These are phyloP conservation scores for Antitype chi DNA, from an alignment of 2,888 invertebrate species.

Conservation along the genomic window DNA sequence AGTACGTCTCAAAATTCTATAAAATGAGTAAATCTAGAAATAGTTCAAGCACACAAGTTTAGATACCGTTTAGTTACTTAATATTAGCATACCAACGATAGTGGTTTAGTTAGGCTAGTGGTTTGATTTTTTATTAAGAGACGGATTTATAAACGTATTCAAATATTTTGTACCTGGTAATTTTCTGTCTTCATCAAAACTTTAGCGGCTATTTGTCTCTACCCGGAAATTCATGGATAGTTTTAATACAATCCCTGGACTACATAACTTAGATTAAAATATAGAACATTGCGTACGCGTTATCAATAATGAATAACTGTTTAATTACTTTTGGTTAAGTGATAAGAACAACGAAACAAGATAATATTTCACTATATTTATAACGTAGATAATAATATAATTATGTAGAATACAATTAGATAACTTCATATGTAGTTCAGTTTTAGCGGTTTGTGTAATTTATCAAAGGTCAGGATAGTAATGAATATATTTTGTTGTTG, in stretches of 20 bases:
- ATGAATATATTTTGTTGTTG: conserved; percentile 63
- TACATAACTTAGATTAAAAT: neutral
- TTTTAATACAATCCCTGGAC: neutral
- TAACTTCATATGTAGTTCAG: conserved; percentile 31
- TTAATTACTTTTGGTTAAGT: neutral
- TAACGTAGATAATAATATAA: conserved; percentile 11
- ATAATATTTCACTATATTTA: conserved; percentile 1
- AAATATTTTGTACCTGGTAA: conserved; percentile 9
- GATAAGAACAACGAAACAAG: neutral
- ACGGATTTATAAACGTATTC: neutral
- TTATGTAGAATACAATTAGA: conserved; percentile 27
- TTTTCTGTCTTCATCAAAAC: conserved; percentile 17
- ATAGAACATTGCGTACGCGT: neutral
- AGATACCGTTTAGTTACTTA: neutral
- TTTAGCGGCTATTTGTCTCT: neutral
- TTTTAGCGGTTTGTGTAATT: conserved; percentile 48
- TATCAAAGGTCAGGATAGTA: conserved; percentile 67
- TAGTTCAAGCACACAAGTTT: neutral
- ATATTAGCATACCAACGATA: neutral
- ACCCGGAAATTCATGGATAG: neutral
- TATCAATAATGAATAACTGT: neutral
- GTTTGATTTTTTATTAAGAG: neutral
- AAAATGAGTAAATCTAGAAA: neutral
- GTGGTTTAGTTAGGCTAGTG: neutral
- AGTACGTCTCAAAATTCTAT: too few species aligned